These are phyloP conservation scores for Patella vulgata DNA, from an alignment of 1,140 invertebrate species.

Conservation along the genomic window DNA sequence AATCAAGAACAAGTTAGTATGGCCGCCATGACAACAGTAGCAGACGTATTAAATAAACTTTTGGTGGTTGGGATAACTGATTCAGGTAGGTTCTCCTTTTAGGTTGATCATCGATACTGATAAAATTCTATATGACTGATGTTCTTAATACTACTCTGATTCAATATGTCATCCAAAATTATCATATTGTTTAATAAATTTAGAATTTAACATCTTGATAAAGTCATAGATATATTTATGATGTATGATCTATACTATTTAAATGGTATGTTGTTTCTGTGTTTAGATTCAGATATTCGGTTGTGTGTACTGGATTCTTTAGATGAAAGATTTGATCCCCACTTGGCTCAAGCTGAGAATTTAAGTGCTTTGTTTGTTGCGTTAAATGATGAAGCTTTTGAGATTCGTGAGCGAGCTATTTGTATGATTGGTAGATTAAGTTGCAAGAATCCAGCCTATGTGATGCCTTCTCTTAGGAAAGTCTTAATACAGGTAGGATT, in stretches of 20 bases:
- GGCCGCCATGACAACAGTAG: conserved; percentile 86
- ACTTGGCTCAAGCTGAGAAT: conserved; percentile 96
- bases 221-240: not conserved
- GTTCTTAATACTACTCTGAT: too few relatives aligned
- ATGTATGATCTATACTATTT: too few relatives aligned
- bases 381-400: conserved; percentile 97
- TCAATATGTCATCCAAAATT: not conserved
- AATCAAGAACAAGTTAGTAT: conserved; percentile 59
- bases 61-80: conserved; percentile 96
- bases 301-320: conserved; percentile 92
- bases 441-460: conserved; percentile 91
- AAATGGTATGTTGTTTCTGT: not conserved
- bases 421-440: conserved; percentile 92
- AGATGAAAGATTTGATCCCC: conserved; percentile 91
- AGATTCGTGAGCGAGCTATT: conserved; percentile 94
- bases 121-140: too few relatives aligned
- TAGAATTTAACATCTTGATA: too few relatives aligned
- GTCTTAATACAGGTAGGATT: conserved; percentile 80
- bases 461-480: conserved; percentile 95
- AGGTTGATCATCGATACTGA: too few relatives aligned
- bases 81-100: conserved; percentile 71
- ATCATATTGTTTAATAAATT: not conserved
- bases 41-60: conserved; percentile 89
- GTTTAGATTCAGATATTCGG: conserved; percentile 88
- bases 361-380: conserved; percentile 92